Evolutionary conservation across 2,113 vertebrate species (phyloP).

Genomic region (Sialia sialis): DNA sequence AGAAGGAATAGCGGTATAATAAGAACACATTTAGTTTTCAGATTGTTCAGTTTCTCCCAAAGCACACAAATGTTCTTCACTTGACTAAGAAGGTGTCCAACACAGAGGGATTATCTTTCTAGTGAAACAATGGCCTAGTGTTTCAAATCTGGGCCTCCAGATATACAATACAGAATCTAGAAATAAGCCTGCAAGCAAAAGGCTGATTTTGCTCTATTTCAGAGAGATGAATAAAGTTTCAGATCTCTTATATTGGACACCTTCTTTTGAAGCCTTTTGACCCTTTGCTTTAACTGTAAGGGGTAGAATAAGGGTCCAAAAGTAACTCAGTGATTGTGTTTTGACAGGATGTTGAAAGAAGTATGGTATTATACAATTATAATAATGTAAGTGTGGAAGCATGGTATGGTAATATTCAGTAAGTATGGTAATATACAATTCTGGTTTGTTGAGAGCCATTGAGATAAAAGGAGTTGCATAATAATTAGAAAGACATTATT

Average conservation of each 20-base stretch:
- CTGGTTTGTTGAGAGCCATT: not conserved
- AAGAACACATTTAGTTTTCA: not conserved
- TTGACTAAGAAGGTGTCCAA: too few species aligned
- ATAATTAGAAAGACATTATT: not conserved
- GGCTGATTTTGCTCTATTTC: not conserved
- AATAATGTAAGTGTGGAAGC: too few species aligned
- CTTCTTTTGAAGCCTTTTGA: not conserved
- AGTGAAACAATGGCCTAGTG: not conserved
- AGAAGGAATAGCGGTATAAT: not conserved
- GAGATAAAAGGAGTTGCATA: not conserved
- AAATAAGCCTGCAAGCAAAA: not conserved
- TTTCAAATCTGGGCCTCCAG: not conserved
- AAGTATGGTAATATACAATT: not conserved
- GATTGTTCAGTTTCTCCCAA: not conserved
- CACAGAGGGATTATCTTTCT: not conserved
- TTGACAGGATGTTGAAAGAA: not conserved
- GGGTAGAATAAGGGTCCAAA: not conserved
- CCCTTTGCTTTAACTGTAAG: not conserved
- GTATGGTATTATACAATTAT: not conserved
- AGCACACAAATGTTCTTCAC: not conserved
- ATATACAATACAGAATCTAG: not conserved
- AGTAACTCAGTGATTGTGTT: not conserved
- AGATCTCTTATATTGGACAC: not conserved
- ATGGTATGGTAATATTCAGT: too few species aligned
- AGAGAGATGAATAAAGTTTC: not conserved